Evolutionary conservation across 2,113 vertebrate species (phyloP).

Genomic region (Cromileptes altivelis): DNA sequence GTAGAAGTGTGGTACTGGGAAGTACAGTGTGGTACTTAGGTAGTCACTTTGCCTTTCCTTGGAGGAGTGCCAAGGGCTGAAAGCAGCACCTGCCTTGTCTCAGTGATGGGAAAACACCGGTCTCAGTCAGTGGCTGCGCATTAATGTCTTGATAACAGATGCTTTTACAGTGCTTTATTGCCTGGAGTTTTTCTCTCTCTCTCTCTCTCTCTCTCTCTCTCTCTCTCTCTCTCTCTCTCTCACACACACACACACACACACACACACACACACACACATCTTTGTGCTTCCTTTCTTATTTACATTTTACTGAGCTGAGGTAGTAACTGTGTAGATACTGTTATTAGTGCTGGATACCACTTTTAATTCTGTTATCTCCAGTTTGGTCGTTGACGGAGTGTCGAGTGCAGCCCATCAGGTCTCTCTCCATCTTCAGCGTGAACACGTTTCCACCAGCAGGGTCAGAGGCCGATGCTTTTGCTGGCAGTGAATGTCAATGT

Average conservation of each 20-base stretch:
- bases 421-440: conserved; percentile 42
- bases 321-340: conserved; percentile 37
- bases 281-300: conserved; percentile 63
- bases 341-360: conserved; percentile 67
- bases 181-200: conserved; percentile 29
- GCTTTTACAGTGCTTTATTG: conserved; percentile 44
- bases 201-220: conserved; percentile 12
- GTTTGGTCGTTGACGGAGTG: conserved; percentile 29
- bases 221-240: conserved; percentile 16
- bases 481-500: conserved; percentile 21
- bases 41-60: conserved; percentile 60
- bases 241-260: not conserved
- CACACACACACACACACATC: conserved; percentile 14
- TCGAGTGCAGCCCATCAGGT: conserved; percentile 29
- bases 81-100: conserved; percentile 56
- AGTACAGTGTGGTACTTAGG: conserved; percentile 69
- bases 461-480: conserved; percentile 23
- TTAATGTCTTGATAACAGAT: conserved; percentile 51
- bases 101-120: conserved; percentile 56
- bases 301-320: conserved; percentile 48
- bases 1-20: conserved; percentile 62
- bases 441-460: conserved; percentile 65
- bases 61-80: conserved; percentile 52
- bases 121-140: conserved; percentile 52
- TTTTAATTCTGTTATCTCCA: conserved; percentile 42